phyloP scores from a whole-genome alignment of 1,140 invertebrate species.

The Aplysia californica region DNA sequence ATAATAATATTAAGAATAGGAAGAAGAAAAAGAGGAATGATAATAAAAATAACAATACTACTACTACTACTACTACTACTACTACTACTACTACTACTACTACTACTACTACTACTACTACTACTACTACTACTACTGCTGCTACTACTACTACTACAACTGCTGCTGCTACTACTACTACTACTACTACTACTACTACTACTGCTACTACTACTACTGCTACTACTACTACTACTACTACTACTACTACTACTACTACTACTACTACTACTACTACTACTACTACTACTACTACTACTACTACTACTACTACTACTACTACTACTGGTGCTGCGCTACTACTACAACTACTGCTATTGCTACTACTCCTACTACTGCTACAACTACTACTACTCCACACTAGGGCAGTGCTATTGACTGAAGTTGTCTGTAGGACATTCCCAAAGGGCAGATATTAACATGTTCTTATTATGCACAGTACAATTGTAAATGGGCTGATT shows the following conservation, averaged over 20 bases:
- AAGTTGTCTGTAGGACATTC: no score
- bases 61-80: conserved; percentile 21
- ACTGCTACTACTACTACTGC: conserved; percentile 23
- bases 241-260: conserved; percentile 22
- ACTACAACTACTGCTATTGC: not conserved
- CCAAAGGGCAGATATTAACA: no score
- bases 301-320: conserved; percentile 15
- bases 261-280: conserved; percentile 21
- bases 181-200: conserved; percentile 20
- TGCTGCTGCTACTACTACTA: conserved; percentile 19
- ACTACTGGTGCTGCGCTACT: not conserved
- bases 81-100: conserved; percentile 12
- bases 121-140: conserved; percentile 3
- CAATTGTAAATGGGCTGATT: no score
- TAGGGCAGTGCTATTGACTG: not conserved
- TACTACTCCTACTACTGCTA: no score
- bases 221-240: conserved; percentile 25
- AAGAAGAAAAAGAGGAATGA: no score
- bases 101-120: conserved; percentile 20
- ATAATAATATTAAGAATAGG: no score
- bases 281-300: conserved; percentile 15
- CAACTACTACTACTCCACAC: not conserved
- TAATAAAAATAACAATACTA: conserved; percentile 8
- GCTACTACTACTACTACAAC: conserved; percentile 16
- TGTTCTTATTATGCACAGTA: no score